Base-by-base conservation (phyloP, 1,140 invertebrate species). In the Calliphora vicina region DNA sequence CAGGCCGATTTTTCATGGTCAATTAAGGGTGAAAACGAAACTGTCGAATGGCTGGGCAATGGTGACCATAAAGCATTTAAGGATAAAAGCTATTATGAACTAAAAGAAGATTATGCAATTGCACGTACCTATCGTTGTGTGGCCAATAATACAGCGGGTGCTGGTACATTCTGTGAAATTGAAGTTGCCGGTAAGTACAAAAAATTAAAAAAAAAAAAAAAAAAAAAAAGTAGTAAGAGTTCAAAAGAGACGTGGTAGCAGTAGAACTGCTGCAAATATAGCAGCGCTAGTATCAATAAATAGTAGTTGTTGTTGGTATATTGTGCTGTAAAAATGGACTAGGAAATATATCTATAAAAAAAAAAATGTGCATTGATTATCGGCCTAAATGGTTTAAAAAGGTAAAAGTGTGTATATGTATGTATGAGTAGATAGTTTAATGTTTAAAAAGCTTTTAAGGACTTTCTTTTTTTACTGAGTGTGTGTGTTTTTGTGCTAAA, bases 61-160 rank as follows among this genome's bases (percentile, higher is more conserved):
- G 87, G 86, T 57, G 85, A 87, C 26, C 84, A 85, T 71, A 86
- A 85, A 61, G 57, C 80, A 8, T 83, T 67, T 57, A 81, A 45
- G 50, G 85, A 89, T 67, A 86, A 83, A 72, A 90, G 87, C 80
- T 90, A 84, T 85, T 88, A 88, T 73, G 72, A 86, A 61, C 84
- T 91, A 71, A 84, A 86, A 57, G 86, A 86, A 82, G 90, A 86
- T 83, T 90, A 89, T 84, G 86, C 86, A 27, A 88, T 90, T 76
- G 85, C 87, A 81, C 93, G 96, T 61, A 96, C 95, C 12, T 98
- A 97, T 90, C 92, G 95, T 80, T 98, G 97, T 90, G 93, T 94
- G 82, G 96, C 95, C 6, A 96, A 96, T 89, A 98, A 98, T 91
- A 92, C 94, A 1, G 94, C 97, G 15, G 97, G 96, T 35, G 94